phyloP scores from a whole-genome alignment of 2,113 vertebrate genomes.

The Recurvirostra avosetta region DNA sequence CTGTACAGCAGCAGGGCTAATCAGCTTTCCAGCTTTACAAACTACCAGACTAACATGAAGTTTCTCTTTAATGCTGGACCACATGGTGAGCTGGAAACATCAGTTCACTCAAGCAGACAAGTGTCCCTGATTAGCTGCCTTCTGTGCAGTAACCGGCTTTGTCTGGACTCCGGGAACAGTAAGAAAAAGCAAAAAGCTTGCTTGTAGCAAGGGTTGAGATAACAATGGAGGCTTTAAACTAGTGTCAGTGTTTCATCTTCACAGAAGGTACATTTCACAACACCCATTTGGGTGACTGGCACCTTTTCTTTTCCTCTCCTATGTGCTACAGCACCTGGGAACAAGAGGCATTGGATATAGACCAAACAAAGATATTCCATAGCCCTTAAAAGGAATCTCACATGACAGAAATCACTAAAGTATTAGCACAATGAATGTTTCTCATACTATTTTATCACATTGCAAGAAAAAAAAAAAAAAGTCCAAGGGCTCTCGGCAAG shows the following conservation, averaged over 20 bases:
- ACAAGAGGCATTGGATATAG: background rate
- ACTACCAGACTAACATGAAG: background rate
- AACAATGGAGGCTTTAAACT: background rate
- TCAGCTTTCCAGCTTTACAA: background rate
- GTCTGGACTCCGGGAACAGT: background rate
- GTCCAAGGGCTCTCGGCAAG: background rate
- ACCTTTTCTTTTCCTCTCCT: background rate
- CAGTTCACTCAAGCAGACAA: background rate
- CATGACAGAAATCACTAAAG: rapidly evolving
- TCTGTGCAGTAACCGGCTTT: background rate
- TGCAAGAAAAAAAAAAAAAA: background rate
- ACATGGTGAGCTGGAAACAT: background rate
- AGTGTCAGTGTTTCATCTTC: background rate
- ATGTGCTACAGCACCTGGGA: background rate
- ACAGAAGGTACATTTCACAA: background rate
- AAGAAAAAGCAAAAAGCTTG: background rate
- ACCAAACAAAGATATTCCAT: background rate
- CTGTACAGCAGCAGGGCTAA: background rate
- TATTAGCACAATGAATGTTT: background rate
- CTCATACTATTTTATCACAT: background rate
- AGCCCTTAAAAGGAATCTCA: background rate
- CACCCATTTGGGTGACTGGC: background rate
- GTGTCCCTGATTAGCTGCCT: background rate
- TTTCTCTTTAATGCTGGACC: rapidly evolving
- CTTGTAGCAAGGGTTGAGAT: background rate